Evolutionary conservation across 2,888 invertebrate species (phyloP), one percentile per base, ranked within the genome.

Genomic region (Pyralis farinalis): DNA sequence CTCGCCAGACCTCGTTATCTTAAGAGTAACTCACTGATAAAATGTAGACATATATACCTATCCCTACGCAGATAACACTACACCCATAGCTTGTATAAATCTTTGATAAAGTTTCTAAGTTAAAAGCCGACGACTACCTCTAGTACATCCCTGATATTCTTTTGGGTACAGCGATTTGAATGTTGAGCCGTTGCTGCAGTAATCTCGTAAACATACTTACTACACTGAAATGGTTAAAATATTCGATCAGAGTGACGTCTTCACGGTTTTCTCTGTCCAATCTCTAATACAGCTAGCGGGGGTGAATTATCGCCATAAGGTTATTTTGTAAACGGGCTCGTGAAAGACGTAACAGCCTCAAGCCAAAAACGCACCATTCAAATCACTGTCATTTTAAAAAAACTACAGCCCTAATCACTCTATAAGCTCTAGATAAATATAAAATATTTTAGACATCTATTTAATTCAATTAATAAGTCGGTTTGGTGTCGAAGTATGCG

Each of bases 371-470:
- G n/a, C 53, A 53, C 34, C 58, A 49, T 53, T 53, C 63, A 58
- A 55, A 44, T 20, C 55, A 43, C 49, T 43, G 53, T 40, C 40
- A 45, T 44, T 58, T 65, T 68, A 66, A 40, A 44, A 48, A 44
- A 31, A 46, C 73, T 77, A 81, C 67, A 59, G 79, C 79, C 81
- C 88, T 87, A 87, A 71, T 52, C 82, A 68, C 65, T 64, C 87
- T 87, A 87, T 87, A 88, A 88, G 87, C 87, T 88, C 88, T 86
- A 87, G 75, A 71, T 75, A 83, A 75, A 82, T 85, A 81, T 80
- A 84, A 75, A 77, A 84, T 79, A 81, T 70, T 16, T 69, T 75
- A 84, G 70, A 79, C 74, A 74, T 74, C 70, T 80, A 76, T 72
- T 66, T 62, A 70, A 58, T 65, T 16, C 65, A 64, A 67, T 66